Base-by-base conservation (phyloP, 2,797 vertebrate species). In the Amniataba percoides region DNA sequence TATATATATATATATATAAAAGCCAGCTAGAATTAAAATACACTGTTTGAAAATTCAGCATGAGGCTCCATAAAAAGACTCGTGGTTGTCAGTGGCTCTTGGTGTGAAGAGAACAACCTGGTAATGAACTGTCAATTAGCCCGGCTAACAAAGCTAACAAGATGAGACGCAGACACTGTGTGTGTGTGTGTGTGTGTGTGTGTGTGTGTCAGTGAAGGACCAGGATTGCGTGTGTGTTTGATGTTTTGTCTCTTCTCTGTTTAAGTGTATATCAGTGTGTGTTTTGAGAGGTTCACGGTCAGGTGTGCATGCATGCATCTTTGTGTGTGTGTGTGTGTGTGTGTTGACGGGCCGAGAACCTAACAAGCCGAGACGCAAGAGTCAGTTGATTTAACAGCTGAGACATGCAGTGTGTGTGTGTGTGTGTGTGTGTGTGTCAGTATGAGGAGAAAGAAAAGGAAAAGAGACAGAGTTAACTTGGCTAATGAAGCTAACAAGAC, bases 71-170 rank as follows among this genome's bases (percentile, higher is more conserved):
- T 43, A 1, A 55, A 53, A 75, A 53, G 68, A 34, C 58, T 40
- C 7, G 10, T 52, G 66, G 62, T 67, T 82, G 88, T 85, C 82
- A 81, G 56, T 16, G 60, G 77, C 53, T 81, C 71, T 53, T 23
- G 1, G 42, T 66, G 79, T 64, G 73, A 81, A 31, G 42, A 84
- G 71, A 87, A 67, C 75, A 78, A 87, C 79, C 79, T 80, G 71
- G 77, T 83, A 88, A 89, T 88, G 85, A 92, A 82, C 85, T 91
- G 88, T 90, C 91, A 91, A 89, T 92, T 90, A 92, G 80, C 57
- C 73, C 16, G 0, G 75, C 73, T 80, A 82, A 78, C 80, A 78
- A 66, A 53, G 73, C 77, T 87, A 87, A 91, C 72, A 39, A 74
- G 82, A 85, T 60, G 82, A 84, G 84, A 85, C 66, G 1, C 31